These are phyloP conservation scores for Alethe diademata DNA, from an alignment of 2,113 vertebrate species.

Conservation along the genomic window DNA sequence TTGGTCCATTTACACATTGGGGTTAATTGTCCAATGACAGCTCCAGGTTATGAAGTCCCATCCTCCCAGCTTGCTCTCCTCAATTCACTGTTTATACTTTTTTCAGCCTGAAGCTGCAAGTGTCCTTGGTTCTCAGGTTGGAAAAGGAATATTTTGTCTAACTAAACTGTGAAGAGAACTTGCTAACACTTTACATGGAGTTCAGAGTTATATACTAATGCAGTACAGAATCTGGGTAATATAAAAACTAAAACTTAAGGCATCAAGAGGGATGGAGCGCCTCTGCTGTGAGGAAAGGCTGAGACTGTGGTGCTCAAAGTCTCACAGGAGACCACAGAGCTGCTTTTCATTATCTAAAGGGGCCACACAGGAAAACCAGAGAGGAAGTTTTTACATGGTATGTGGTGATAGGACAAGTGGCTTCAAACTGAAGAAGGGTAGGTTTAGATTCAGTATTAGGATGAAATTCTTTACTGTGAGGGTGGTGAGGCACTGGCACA, in stretches of 20 bases:
- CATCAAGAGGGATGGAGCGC: neutral
- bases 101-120: neutral
- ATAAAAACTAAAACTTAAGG: neutral
- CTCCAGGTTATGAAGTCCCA: neutral
- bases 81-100: neutral
- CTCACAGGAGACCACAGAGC: neutral
- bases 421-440: neutral
- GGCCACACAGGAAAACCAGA: neutral
- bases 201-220: neutral
- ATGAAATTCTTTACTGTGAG: neutral
- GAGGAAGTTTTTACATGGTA: neutral
- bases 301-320: neutral
- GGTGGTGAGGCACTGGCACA: neutral
- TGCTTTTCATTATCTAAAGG: neutral
- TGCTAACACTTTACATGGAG: neutral
- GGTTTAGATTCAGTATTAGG: neutral
- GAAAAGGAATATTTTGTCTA: neutral
- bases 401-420: neutral
- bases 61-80: neutral
- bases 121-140: neutral
- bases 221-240: neutral
- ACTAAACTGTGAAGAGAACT: neutral
- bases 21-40: neutral
- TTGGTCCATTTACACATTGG: neutral
- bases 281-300: neutral